Percentiles rank a stretch among this genome's conserved stretches.
phyloP scores from a whole-genome alignment of 2,797 vertebrate genomes.

The Sebastes dallii region DNA sequence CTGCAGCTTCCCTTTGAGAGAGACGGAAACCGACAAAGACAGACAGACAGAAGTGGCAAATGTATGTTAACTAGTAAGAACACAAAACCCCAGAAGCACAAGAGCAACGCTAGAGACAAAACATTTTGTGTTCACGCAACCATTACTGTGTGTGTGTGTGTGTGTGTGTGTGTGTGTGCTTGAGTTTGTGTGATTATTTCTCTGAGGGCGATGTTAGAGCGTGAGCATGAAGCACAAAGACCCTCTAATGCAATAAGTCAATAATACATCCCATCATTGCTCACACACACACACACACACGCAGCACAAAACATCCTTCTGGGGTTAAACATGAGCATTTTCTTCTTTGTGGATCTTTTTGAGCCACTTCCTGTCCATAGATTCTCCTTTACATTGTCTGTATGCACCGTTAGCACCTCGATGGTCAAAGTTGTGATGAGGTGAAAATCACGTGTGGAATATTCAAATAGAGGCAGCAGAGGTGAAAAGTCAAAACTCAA shows the following conservation, averaged over 20 bases:
- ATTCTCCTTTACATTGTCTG: background rate
- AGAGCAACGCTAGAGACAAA: constrained; percentile 29
- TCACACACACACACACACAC: constrained; percentile 18
- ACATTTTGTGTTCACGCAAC: constrained; percentile 21
- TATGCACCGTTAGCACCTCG: background rate
- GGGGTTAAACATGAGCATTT: constrained; percentile 35
- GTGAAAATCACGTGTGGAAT: constrained; percentile 1
- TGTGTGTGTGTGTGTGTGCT: constrained; percentile 2
- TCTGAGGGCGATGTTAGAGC: constrained; percentile 67
- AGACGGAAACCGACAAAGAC: constrained; percentile 10
- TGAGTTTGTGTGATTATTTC: constrained; percentile 56
- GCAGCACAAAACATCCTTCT: constrained; percentile 30
- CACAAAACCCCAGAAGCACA: constrained; percentile 55
- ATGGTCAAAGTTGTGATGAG: background rate
- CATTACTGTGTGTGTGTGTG: constrained; percentile 12
- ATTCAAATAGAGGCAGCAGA: constrained; percentile 17
- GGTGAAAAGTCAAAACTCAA: constrained; percentile 36
- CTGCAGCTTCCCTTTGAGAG: constrained; percentile 22
- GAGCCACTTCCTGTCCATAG: constrained; percentile 20
- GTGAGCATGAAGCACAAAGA: constrained; percentile 64
- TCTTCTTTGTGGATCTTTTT: constrained; percentile 16
- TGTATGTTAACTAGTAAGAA: constrained; percentile 25
- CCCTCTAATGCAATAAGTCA: constrained; percentile 77
- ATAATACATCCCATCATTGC: constrained; percentile 65
- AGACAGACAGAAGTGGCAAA: constrained; percentile 23